These are phyloP conservation scores for Pachypsylla venusta DNA, from an alignment of 1,140 invertebrate genomes.

Conservation along the genomic window DNA sequence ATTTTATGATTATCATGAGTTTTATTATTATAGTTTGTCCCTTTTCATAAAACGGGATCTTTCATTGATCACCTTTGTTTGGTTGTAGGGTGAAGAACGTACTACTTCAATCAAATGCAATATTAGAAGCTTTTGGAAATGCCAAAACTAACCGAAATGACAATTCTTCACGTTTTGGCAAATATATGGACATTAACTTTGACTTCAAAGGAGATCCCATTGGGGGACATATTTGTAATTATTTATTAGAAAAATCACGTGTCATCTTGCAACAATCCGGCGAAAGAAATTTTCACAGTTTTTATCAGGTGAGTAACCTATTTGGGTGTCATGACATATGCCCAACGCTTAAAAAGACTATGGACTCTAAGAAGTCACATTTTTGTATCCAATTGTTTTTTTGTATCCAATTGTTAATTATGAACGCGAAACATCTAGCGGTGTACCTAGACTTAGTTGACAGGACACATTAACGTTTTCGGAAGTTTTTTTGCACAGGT, in stretches of 20 bases:
- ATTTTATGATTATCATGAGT: too few relatives aligned
- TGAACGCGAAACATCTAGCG: too few relatives aligned
- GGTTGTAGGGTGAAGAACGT: slow-evolving; percentile 85
- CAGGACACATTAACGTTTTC: too few relatives aligned
- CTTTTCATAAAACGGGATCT: too few relatives aligned
- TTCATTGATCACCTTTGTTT: slow-evolving; percentile 13
- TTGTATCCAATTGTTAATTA: too few relatives aligned
- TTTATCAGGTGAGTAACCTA: slow-evolving; percentile 75
- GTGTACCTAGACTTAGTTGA: too few relatives aligned
- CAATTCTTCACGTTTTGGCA: slow-evolving; percentile 94
- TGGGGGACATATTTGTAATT: slow-evolving; percentile 92
- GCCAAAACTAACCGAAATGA: slow-evolving; percentile 96
- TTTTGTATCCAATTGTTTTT: too few relatives aligned
- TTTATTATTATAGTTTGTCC: too few relatives aligned
- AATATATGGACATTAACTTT: slow-evolving; percentile 99
- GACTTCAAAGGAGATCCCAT: slow-evolving; percentile 96
- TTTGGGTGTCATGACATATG: too few relatives aligned
- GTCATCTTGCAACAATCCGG: slow-evolving; percentile 84
- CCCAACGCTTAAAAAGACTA: too few relatives aligned
- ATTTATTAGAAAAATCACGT: slow-evolving; percentile 89
- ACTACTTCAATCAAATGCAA: slow-evolving; percentile 86
- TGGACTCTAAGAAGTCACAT: too few relatives aligned
- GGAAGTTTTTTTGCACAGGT: too few relatives aligned
- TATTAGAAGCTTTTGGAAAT: slow-evolving; percentile 94
- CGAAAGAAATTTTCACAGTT: slow-evolving; percentile 94